Base-by-base conservation (phyloP, 2,113 vertebrate species). In the Myotis brandtii region DNA sequence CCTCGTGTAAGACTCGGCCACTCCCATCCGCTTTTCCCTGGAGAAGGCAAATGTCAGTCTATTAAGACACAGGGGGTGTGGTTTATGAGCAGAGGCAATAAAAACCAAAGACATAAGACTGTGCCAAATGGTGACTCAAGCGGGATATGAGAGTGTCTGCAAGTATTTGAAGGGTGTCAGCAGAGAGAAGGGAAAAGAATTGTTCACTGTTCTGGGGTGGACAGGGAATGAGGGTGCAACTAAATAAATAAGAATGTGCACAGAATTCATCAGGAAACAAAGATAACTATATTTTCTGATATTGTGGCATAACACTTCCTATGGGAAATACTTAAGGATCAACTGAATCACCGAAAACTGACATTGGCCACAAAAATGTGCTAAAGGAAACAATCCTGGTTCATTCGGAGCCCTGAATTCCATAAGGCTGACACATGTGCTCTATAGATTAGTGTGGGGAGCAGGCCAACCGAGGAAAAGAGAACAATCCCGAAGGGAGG, bases 111-210 rank as follows among this genome's bases (percentile, higher is more conserved):
- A 85, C 90, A 32, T 0, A 6, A 34, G 77, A 34, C 82, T 18
- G 18, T 89, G 94, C 97, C 97, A 97, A 94, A 64, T 4, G 0
- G 92, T 98, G 97, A 98, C 97, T 98, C 97, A 98, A 48, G 92
- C 9, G 76, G 97, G 95, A 81, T 96, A 75, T 97, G 97, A 97
- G 96, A 93, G 92, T 10, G 76, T 64, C 93, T 96, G 59, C 81
- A 96, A 97, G 92, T 52, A 97, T 96, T 87, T 89, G 59, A 76
- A 91, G 95, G 96, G 97, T 93, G 97, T 94, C 84, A 93, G 86
- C n/a, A 0, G 37, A 54, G 72, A 77, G 86, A 66, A 66, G 43
- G 95, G 92, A 83, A 86, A 92, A 96, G 92, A 96, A 97, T 92
- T 88, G 81, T 88, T 95, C 92, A 69, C 94, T 94, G 81, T 95